A percentile compares a stretch with the other conserved stretches of the same genome.
phyloP scores from a whole-genome alignment of 2,113 vertebrate genomes.

The Diphyllodes magnificus region DNA sequence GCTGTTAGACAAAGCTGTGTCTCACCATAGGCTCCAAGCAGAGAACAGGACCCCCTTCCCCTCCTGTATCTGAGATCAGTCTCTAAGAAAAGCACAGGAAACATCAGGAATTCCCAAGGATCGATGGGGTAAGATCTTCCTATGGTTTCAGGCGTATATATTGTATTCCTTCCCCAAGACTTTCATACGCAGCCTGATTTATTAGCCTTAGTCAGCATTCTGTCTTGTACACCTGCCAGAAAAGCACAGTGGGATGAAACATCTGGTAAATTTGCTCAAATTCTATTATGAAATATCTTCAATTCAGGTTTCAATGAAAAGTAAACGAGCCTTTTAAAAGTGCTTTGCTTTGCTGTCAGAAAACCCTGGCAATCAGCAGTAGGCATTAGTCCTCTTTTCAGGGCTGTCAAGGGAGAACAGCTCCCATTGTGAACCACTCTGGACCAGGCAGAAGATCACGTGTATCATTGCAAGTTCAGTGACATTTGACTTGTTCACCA shows the following conservation, averaged over 20 bases:
- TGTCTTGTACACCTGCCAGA: conserved; percentile 60
- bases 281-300: conserved; percentile 71
- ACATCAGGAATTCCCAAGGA: conserved; percentile 31
- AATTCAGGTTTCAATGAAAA: conserved; percentile 59
- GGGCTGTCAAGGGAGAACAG: not conserved
- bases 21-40: not conserved
- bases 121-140: conserved; percentile 41
- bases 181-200: conserved; percentile 60
- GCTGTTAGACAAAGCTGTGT: not conserved
- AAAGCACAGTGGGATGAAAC: conserved; percentile 64
- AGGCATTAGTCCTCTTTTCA: not conserved
- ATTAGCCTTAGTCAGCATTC: conserved; percentile 63
- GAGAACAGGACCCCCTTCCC: conserved; percentile 1
- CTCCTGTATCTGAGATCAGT: conserved; percentile 10
- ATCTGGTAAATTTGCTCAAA: conserved; percentile 68
- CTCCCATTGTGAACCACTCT: not conserved
- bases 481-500: not conserved
- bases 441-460: not conserved
- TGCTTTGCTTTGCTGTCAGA: conserved; percentile 44
- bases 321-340: conserved; percentile 69
- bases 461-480: not conserved
- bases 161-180: conserved; percentile 33
- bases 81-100: conserved; percentile 34
- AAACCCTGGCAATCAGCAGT: not conserved
- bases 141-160: conserved; percentile 1